A percentile compares a stretch with the other conserved stretches of the same genome.
phyloP scores from a whole-genome alignment of 2,113 vertebrate genomes.

The Microtus montanus region DNA sequence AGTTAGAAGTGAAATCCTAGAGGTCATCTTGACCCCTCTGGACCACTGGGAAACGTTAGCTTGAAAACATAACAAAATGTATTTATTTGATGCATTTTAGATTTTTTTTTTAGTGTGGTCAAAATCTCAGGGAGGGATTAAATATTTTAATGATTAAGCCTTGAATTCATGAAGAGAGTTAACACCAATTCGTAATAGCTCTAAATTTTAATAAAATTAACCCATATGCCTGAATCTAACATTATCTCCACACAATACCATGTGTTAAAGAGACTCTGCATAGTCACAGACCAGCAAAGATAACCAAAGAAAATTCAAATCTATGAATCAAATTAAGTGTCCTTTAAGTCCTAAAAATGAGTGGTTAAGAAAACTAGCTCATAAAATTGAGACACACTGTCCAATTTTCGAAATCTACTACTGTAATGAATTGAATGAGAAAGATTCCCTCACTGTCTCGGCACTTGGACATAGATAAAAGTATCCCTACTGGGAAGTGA shows the following conservation, averaged over 20 bases:
- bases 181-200: not conserved
- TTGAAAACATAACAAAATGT: not conserved
- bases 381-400: not conserved
- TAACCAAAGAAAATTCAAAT: not conserved
- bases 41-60: not conserved
- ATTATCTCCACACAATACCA: not conserved
- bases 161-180: not conserved
- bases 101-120: not conserved
- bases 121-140: not conserved
- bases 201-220: not conserved
- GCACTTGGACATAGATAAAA: not conserved
- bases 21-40: not conserved
- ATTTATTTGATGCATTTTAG: not conserved
- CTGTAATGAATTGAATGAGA: not conserved
- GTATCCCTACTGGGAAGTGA: too few relatives aligned
- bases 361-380: not conserved
- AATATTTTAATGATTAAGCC: not conserved
- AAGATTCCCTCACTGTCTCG: not conserved
- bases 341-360: not conserved
- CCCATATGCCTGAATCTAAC: not conserved
- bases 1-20: not conserved
- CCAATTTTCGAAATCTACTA: not conserved
- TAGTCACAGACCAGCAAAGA: not conserved
- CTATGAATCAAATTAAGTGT: not conserved
- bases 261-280: not conserved